phyloP scores from a whole-genome alignment of 2,113 vertebrate species.

The Pseudopipra pipra region DNA sequence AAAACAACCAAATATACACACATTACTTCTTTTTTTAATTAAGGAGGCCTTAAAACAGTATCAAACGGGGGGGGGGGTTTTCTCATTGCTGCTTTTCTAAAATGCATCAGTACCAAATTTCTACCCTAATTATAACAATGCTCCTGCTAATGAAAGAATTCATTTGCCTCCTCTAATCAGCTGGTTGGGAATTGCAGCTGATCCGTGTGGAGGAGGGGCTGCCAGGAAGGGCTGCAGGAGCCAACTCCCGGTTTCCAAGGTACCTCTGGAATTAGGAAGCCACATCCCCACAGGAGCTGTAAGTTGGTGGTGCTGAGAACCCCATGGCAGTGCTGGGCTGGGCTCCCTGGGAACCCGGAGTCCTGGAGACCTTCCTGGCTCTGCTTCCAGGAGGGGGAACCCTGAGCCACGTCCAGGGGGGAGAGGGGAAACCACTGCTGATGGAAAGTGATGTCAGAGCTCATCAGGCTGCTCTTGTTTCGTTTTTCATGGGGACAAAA shows the following conservation, averaged over 20 bases:
- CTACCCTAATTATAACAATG: slow-evolving; percentile 43
- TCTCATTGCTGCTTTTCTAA: not conserved
- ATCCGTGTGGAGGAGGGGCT: not conserved
- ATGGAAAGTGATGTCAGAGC: not conserved
- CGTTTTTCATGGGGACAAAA: not conserved
- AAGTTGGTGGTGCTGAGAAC: not conserved
- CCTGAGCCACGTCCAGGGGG: fast-evolving
- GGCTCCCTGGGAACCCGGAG: not conserved
- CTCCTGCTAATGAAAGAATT: slow-evolving; percentile 46
- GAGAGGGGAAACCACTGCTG: fast-evolving
- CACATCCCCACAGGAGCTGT: not conserved
- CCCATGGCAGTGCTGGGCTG: not conserved
- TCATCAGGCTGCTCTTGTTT: not conserved
- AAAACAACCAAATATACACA: not conserved
- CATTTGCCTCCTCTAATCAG: slow-evolving; percentile 45
- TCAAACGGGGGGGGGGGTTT: not conserved
- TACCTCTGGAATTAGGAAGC: not conserved
- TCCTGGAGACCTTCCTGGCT: not conserved
- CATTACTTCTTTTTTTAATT: not conserved
- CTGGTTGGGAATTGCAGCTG: not conserved
- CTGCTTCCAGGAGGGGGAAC: not conserved
- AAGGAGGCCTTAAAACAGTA: not conserved
- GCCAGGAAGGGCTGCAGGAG: not conserved
- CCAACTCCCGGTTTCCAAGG: not conserved
- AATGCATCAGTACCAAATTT: slow-evolving; percentile 10